Conservation (phyloP, 2,888 invertebrate species). For the Phlogophora meticulosa region DNA sequence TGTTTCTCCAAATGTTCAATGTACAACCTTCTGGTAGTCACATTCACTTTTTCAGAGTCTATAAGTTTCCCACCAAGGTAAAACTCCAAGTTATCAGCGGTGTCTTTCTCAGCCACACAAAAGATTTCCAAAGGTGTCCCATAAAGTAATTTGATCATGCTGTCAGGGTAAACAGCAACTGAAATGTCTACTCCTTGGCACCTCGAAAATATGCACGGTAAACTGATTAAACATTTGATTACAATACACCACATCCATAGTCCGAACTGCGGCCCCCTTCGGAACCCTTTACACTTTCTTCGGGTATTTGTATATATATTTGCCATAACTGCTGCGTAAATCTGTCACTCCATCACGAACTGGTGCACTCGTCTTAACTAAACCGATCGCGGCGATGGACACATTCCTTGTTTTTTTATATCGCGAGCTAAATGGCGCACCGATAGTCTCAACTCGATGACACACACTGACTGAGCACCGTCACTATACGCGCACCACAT, state of each 20-base stretch:
- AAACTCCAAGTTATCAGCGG: slow-evolving; percentile 87
- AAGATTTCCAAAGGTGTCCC: slow-evolving; percentile 92
- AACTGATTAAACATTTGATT: slow-evolving; percentile 80
- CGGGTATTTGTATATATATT: slow-evolving; percentile 74
- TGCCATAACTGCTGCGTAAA: slow-evolving; percentile 80
- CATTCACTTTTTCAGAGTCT: slow-evolving; percentile 90
- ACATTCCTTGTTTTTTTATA: slow-evolving; percentile 83
- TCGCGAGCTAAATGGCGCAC: slow-evolving; percentile 86
- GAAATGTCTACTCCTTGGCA: slow-evolving; percentile 79
- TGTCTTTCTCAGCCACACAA: slow-evolving; percentile 90
- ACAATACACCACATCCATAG: slow-evolving; percentile 84
- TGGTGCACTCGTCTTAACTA: slow-evolving; percentile 74
- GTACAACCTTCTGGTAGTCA: slow-evolving; percentile 91
- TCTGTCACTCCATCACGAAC: slow-evolving; percentile 84
- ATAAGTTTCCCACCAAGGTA: slow-evolving; percentile 64
- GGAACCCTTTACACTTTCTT: slow-evolving; percentile 79
- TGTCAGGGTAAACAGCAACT: slow-evolving; percentile 88
- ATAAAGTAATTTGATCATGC: slow-evolving; percentile 90
- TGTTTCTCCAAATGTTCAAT: slow-evolving; percentile 90
- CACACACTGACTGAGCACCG: slow-evolving; percentile 82
- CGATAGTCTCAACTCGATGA: slow-evolving; percentile 84
- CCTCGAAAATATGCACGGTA: slow-evolving; percentile 81
- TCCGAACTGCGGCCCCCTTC: slow-evolving; percentile 77
- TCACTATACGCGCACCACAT: slow-evolving; percentile 73
- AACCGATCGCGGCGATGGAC: slow-evolving; percentile 75